A percentile compares a stretch with the other conserved stretches of the same genome.
Conservation (phyloP, 2,888 invertebrate species). For the Troides helena region DNA sequence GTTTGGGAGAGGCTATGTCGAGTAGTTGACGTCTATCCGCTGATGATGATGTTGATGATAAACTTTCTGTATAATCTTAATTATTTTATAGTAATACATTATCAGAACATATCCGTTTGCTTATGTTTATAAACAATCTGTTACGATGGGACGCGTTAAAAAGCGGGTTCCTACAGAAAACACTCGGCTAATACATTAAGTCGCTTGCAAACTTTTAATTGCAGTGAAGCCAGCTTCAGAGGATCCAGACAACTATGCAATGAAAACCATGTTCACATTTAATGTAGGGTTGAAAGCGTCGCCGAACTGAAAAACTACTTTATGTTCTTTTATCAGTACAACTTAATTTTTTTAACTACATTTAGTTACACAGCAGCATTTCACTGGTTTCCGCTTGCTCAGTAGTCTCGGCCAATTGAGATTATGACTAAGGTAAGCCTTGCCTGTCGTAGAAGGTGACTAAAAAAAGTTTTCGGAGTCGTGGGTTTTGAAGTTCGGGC, state of each 20-base stretch:
- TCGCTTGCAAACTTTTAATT: constrained; percentile 21
- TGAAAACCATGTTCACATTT: constrained; percentile 15
- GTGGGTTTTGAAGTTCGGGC: no score
- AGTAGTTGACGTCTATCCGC: no score
- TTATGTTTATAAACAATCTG: not conserved
- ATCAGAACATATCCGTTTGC: no score
- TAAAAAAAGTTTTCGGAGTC: no score
- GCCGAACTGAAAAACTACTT: not conserved
- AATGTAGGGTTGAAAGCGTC: constrained; percentile 15
- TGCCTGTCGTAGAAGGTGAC: no score
- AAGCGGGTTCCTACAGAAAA: not conserved
- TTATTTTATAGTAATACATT: no score
- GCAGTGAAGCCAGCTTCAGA: constrained; percentile 11
- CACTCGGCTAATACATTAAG: constrained; percentile 6
- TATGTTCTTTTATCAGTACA: not conserved
- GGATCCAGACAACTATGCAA: constrained; percentile 9
- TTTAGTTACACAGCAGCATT: not conserved
- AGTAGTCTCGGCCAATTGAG: no score
- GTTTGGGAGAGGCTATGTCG: no score
- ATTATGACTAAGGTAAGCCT: no score
- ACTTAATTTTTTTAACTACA: not conserved
- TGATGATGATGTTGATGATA: no score
- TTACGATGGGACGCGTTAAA: not conserved
- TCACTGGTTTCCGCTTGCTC: no score
- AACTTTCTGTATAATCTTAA: no score